These are phyloP conservation scores for Zootermopsis nevadensis DNA, from an alignment of 2,888 invertebrate genomes.

Conservation along the genomic window DNA sequence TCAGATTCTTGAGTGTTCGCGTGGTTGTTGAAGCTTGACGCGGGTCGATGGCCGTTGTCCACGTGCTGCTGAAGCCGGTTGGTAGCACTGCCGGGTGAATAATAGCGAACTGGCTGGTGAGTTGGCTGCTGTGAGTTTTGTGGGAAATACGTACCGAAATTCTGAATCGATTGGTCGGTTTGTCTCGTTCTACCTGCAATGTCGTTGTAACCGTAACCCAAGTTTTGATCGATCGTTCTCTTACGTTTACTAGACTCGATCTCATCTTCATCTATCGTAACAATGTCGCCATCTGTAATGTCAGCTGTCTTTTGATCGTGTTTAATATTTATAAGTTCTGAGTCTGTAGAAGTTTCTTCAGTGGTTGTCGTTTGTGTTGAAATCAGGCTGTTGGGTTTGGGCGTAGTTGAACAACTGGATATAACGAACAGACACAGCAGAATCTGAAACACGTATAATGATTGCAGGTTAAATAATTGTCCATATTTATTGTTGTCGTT, in stretches of 20 bases:
- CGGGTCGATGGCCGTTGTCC: neutral
- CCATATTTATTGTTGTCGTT: too few species aligned
- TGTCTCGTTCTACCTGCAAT: neutral
- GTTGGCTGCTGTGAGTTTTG: neutral
- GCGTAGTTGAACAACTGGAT: neutral
- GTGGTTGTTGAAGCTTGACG: neutral
- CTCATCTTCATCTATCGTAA: neutral
- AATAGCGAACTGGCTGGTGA: neutral
- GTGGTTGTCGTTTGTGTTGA: neutral
- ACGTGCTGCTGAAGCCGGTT: neutral
- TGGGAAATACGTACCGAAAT: neutral
- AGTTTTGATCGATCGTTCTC: conserved; percentile 77
- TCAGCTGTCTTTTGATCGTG: neutral
- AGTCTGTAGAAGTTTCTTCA: conserved; percentile 11
- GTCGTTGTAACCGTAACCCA: conserved; percentile 73
- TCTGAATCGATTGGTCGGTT: neutral
- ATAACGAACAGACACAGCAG: conserved; percentile 20
- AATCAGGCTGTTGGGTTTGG: conserved; percentile 5
- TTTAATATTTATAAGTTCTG: neutral
- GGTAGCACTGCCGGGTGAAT: neutral
- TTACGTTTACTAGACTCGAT: conserved; percentile 66
- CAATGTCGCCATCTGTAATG: neutral
- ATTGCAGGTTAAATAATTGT: neutral
- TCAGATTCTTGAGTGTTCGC: neutral
- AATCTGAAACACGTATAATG: conserved; percentile 29